Base-by-base conservation (phyloP, 2,888 invertebrate species). In the Sipha maydis region DNA sequence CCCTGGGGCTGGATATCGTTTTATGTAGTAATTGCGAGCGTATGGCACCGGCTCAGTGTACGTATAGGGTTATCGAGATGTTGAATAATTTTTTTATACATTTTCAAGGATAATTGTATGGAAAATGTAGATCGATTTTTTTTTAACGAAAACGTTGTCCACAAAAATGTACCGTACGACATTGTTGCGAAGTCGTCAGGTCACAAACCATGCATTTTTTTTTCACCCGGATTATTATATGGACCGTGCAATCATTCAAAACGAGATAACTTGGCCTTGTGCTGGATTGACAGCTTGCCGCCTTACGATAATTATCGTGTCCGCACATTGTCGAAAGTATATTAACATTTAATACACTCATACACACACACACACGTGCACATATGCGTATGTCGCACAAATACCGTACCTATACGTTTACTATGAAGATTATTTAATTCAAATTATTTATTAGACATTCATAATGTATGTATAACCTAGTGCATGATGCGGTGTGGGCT, bases 291-390 rank as follows among this genome's bases (percentile, higher is more conserved):
- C 73, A 80, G 86, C 41, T 73, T 21, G 79, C 78, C 79, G 86
- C 86, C 79, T 80, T 71, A 71, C 79, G 73, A 79, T 86, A 86
- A 86, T 86, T 86, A 86, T 86, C 80, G 79, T 86, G 86, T 80
- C 80, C 71, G 75, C 86, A 73, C 86, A 80, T 80, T 80, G 86
- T 88, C 80, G 86, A 80, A 80, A 88, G 86, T 80, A 73, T 86
- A 80, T 88, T 88, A 80, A 88, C 56, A 88, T n/a, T n/a, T n/a
- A n/a, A n/a, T n/a, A n/a, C n/a, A n/a, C n/a, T n/a, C n/a, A n/a
- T n/a, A n/a, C n/a, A n/a, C n/a, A n/a, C n/a, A n/a, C n/a, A n/a
- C n/a, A n/a, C n/a, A n/a, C n/a, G n/a, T 41, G 31, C 48, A 48
- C 85, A 79, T 31, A 48, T 4, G n/a, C 69, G 25, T 9, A 19